Evolutionary conservation across 2,888 invertebrate species (phyloP).

Genomic region (Pharmacophagus antenor): DNA sequence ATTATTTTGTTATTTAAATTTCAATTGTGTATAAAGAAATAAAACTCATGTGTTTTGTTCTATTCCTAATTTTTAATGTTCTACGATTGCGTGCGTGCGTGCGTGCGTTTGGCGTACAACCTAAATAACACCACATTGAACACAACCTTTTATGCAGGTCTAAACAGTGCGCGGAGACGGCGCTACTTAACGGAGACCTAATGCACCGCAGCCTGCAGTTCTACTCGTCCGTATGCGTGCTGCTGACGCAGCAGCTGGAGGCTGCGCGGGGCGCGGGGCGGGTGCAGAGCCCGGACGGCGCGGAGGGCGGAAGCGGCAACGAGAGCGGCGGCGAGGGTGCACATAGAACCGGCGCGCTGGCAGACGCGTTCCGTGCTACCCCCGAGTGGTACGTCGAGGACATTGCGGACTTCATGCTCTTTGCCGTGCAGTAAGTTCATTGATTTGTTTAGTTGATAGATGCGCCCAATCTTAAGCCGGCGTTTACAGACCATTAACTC

Average conservation of each 20-base stretch:
- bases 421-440: conserved; percentile 92
- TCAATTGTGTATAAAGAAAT: no score
- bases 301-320: conserved; percentile 71
- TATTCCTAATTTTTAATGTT: no score
- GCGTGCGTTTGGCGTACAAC: not conserved
- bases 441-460: not conserved
- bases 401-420: conserved; percentile 96
- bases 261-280: conserved; percentile 66
- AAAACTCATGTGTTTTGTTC: no score
- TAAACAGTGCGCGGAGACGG: conserved; percentile 95
- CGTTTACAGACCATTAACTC: no score
- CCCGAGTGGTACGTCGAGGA: conserved; percentile 99
- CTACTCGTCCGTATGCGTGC: conserved; percentile 91
- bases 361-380: conserved; percentile 90
- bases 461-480: not conserved
- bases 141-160: conserved; percentile 83
- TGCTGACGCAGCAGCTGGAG: conserved; percentile 85
- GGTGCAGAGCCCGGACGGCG: conserved; percentile 41
- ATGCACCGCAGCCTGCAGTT: conserved; percentile 92
- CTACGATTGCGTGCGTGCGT: no score
- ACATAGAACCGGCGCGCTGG: conserved; percentile 47
- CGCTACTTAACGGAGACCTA: conserved; percentile 90
- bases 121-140: not conserved
- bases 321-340: conserved; percentile 47
- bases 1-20: no score